Percentiles rank a stretch among this genome's conserved stretches.
Evolutionary conservation across 1,140 invertebrate genomes (phyloP).

Genomic region (Callitettix versicolor): DNA sequence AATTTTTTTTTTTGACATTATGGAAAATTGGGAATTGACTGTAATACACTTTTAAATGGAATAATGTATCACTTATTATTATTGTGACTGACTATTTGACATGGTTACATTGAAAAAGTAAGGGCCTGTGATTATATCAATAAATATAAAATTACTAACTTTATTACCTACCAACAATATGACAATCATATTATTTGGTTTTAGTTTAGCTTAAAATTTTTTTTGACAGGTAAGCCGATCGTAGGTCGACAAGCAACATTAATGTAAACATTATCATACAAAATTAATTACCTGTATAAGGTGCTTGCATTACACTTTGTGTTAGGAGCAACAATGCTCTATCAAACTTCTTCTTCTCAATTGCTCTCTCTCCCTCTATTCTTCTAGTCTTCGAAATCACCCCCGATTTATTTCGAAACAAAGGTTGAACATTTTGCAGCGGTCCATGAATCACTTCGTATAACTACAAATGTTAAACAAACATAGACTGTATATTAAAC

Average conservation of each 20-base stretch:
- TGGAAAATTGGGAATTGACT: no score
- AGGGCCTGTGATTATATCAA: background rate
- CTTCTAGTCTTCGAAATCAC: slow-evolving; percentile 36
- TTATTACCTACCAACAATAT: background rate
- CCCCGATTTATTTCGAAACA: slow-evolving; percentile 44
- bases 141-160: background rate
- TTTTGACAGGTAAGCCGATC: no score
- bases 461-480: slow-evolving; percentile 35
- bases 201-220: background rate
- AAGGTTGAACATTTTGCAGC: slow-evolving; percentile 39
- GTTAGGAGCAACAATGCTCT: slow-evolving; percentile 46
- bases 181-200: background rate
- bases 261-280: background rate
- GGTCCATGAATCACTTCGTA: slow-evolving; percentile 40
- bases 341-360: slow-evolving; percentile 36
- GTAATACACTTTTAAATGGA: no score
- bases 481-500: no score
- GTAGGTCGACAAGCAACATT: background rate
- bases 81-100: background rate
- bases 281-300: slow-evolving; percentile 35
- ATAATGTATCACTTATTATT: no score
- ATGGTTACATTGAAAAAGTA: background rate
- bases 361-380: slow-evolving; percentile 36
- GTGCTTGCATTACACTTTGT: slow-evolving; percentile 51
- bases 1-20: no score